phyloP scores from a whole-genome alignment of 2,888 invertebrate genomes.

The Lepidocyrtinus sp. region DNA sequence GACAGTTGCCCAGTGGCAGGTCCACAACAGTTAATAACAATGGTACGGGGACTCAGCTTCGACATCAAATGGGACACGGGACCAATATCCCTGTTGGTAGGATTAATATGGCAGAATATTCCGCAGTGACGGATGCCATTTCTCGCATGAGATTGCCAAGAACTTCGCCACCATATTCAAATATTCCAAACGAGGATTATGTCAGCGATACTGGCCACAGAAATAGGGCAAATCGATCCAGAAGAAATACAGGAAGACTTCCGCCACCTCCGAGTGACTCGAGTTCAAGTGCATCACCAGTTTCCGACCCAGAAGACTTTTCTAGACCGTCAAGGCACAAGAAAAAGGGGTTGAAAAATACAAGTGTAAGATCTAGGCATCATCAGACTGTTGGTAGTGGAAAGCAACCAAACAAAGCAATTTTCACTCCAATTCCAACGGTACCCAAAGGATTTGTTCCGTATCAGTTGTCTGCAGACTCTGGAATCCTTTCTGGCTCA shows the following conservation, averaged over 20 bases:
- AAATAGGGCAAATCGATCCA: constrained; percentile 65
- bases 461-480: constrained; percentile 67
- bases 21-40: constrained; percentile 65
- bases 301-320: constrained; percentile 69
- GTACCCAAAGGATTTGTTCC: constrained; percentile 69
- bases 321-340: constrained; percentile 64
- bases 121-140: constrained; percentile 73
- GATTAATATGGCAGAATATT: constrained; percentile 73
- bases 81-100: constrained; percentile 71
- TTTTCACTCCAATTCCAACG: constrained; percentile 69
- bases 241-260: constrained; percentile 67
- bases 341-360: constrained; percentile 67
- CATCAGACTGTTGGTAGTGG: constrained; percentile 53
- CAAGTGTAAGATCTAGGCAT: constrained; percentile 65
- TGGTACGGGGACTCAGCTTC: constrained; percentile 64
- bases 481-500: constrained; percentile 65
- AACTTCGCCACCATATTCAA: constrained; percentile 69
- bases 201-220: constrained; percentile 69
- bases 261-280: constrained; percentile 68
- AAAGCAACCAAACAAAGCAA: constrained; percentile 64
- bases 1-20: constrained; percentile 62
- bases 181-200: constrained; percentile 69
- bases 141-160: constrained; percentile 71
- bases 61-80: constrained; percentile 53
- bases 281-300: constrained; percentile 68